phyloP scores from a whole-genome alignment of 2,113 vertebrate species.

The Chionomys nivalis region DNA sequence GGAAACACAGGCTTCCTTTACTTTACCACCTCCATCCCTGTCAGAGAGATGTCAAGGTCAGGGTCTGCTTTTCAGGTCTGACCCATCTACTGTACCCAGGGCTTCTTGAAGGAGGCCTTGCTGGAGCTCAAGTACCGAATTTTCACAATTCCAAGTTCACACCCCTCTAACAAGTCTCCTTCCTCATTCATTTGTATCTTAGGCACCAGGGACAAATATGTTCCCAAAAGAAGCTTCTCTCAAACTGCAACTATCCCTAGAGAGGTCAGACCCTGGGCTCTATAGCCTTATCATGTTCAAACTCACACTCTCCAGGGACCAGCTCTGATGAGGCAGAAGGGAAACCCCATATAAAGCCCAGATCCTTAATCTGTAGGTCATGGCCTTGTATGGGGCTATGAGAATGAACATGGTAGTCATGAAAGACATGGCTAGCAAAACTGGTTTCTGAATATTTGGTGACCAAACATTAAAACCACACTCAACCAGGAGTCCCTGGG shows the following conservation, averaged over 20 bases:
- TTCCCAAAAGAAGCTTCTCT: background rate
- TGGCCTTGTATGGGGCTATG: background rate
- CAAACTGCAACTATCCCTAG: fast-evolving
- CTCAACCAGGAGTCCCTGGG: background rate
- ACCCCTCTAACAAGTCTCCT: background rate
- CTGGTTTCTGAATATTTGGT: background rate
- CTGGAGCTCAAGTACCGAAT: background rate
- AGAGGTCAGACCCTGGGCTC: background rate
- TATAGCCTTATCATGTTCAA: too few relatives aligned
- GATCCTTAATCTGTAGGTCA: background rate
- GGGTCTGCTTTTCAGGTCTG: fast-evolving
- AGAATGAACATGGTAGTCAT: background rate
- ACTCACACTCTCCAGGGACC: fast-evolving
- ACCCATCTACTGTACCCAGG: fast-evolving
- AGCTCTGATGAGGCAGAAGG: background rate
- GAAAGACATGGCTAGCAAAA: background rate
- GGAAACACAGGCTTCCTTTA: background rate
- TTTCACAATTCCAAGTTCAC: background rate
- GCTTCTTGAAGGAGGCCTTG: too few relatives aligned
- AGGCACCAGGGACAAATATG: too few relatives aligned
- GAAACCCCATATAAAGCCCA: background rate
- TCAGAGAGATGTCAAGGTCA: background rate
- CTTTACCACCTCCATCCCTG: fast-evolving
- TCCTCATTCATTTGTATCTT: fast-evolving
- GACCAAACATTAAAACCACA: background rate